A percentile compares a stretch with the other conserved stretches of the same genome.
Evolutionary conservation across 1,140 invertebrate genomes (phyloP).

Genomic region (Scaptomyza montana): DNA sequence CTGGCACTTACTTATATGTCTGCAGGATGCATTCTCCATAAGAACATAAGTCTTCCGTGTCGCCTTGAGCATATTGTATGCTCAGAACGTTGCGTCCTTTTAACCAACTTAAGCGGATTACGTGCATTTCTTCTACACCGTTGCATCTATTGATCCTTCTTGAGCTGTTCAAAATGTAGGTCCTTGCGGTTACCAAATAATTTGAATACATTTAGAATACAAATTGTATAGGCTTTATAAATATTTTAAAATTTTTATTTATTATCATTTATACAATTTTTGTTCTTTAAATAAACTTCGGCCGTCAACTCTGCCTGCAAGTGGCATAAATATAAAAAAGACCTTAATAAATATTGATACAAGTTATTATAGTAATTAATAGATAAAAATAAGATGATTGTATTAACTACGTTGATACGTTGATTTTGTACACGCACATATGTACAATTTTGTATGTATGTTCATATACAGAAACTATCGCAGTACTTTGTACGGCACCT

Average conservation of each 20-base stretch:
- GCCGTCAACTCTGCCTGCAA: slow-evolving; percentile 15
- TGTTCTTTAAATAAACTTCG: slow-evolving; percentile 15
- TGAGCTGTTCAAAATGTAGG: neutral
- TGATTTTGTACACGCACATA: slow-evolving; percentile 56
- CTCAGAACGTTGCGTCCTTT: slow-evolving; percentile 4
- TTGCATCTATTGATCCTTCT: slow-evolving; percentile 45
- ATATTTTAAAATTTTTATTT: slow-evolving; percentile 65
- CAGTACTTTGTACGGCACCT: slow-evolving; percentile 75
- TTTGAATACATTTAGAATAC: neutral
- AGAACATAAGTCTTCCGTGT: slow-evolving; percentile 40
- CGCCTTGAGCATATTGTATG: slow-evolving; percentile 18
- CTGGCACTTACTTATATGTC: neutral
- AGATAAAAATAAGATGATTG: slow-evolving; percentile 29
- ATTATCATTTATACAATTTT: slow-evolving; percentile 39
- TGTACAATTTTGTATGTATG: slow-evolving; percentile 26
- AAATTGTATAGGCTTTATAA: slow-evolving; percentile 48
- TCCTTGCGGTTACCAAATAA: slow-evolving; percentile 34
- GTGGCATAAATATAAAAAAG: slow-evolving; percentile 61
- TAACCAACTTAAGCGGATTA: slow-evolving; percentile 65
- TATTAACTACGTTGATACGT: slow-evolving; percentile 62
- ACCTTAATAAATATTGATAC: slow-evolving; percentile 31
- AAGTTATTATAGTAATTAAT: slow-evolving; percentile 41
- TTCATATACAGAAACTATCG: slow-evolving; percentile 38
- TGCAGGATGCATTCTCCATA: neutral
- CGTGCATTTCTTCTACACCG: slow-evolving; percentile 57